Percentiles rank a stretch among this genome's conserved stretches.
Evolutionary conservation across 2,888 invertebrate species (phyloP).

Genomic region (Dromius quadrimaculatus): DNA sequence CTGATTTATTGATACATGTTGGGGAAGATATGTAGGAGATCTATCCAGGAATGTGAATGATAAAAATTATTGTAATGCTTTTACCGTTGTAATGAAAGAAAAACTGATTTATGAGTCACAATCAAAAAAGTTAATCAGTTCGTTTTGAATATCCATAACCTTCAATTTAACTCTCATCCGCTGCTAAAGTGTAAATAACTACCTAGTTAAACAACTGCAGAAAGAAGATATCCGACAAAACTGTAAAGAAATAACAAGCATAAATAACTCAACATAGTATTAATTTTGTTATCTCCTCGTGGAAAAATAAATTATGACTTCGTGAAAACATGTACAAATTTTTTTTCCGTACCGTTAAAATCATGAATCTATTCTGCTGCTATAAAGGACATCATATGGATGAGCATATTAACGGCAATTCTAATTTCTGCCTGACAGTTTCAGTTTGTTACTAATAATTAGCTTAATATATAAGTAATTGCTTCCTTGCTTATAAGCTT

Average conservation of each 20-base stretch:
- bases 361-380: slow-evolving; percentile 12
- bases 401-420: slow-evolving; percentile 21
- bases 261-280: slow-evolving; percentile 29
- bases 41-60: too few species aligned
- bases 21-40: too few species aligned
- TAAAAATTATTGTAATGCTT: too few species aligned
- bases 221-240: slow-evolving; percentile 9
- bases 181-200: slow-evolving; percentile 21
- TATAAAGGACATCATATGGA: slow-evolving; percentile 21
- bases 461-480: slow-evolving; percentile 43
- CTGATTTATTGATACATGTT: too few species aligned
- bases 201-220: slow-evolving; percentile 11
- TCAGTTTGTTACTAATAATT: slow-evolving; percentile 32
- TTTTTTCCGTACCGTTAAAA: slow-evolving; percentile 27
- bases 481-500: slow-evolving; percentile 30
- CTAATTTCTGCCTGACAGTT: slow-evolving; percentile 19
- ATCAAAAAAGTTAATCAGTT: slow-evolving; percentile 35
- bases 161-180: slow-evolving; percentile 29
- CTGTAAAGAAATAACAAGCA: slow-evolving; percentile 25
- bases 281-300: slow-evolving; percentile 19
- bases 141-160: slow-evolving; percentile 22
- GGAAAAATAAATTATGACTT: slow-evolving; percentile 32
- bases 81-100: too few species aligned
- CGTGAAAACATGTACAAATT: slow-evolving; percentile 9
- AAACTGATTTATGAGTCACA: slow-evolving; percentile 17